Evolutionary conservation across 2,888 invertebrate species (phyloP).

Genomic region (Nomada ruficornis): DNA sequence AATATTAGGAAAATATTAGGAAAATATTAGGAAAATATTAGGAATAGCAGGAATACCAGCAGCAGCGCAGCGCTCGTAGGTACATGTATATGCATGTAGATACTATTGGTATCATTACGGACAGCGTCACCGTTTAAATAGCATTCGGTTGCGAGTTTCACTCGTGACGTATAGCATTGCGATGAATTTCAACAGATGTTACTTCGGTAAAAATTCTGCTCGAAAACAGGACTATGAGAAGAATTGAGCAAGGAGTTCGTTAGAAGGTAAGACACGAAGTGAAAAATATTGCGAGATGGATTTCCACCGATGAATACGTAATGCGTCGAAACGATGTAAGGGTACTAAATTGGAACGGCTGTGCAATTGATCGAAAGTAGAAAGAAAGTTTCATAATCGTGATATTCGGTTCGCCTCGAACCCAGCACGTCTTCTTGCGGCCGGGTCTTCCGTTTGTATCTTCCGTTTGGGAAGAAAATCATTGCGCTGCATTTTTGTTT

Average conservation of each 20-base stretch:
- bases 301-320: slow-evolving; percentile 42
- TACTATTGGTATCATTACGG: background rate
- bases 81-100: no score
- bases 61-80: no score
- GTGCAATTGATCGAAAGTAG: background rate
- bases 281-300: slow-evolving; percentile 50
- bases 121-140: background rate
- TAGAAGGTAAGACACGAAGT: slow-evolving; percentile 41
- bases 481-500: background rate
- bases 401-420: background rate
- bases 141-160: slow-evolving; percentile 7
- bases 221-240: slow-evolving; percentile 7
- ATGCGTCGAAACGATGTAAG: slow-evolving; percentile 14
- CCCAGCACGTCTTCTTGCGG: no score
- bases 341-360: background rate
- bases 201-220: slow-evolving; percentile 17
- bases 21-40: no score
- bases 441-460: background rate
- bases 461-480: background rate
- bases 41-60: no score
- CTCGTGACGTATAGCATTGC: background rate
- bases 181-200: background rate
- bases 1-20: no score
- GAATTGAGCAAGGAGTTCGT: slow-evolving; percentile 28
- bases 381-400: slow-evolving; percentile 1